Conservation (phyloP, 2,113 vertebrate species). For the Orcinus orca region DNA sequence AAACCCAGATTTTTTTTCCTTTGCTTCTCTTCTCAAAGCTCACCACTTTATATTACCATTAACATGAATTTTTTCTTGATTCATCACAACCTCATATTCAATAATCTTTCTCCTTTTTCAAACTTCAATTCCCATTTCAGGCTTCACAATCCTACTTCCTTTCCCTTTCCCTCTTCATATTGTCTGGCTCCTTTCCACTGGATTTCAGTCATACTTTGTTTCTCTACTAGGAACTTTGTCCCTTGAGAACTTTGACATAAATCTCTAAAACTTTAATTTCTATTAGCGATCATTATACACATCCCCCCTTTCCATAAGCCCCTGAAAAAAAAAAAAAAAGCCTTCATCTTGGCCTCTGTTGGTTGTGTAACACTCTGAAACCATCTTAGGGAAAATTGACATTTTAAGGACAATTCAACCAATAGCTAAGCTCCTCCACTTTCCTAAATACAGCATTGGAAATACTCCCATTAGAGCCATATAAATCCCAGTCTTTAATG, state of each 20-base stretch:
- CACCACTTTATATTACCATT: background rate
- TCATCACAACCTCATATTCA: background rate
- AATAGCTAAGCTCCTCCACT: conserved; percentile 14
- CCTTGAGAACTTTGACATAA: conserved; percentile 22
- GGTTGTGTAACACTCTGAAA: background rate
- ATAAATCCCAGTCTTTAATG: conserved; percentile 67
- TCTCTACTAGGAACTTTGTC: conserved; percentile 15
- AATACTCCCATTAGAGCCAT: conserved; percentile 10
- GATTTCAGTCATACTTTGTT: conserved; percentile 41
- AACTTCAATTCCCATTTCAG: background rate
- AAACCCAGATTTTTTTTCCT: background rate
- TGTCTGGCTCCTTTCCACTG: background rate
- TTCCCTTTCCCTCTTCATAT: background rate
- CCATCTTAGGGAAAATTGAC: conserved; percentile 13
- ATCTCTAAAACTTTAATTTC: conserved; percentile 47
- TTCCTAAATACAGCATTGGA: conserved; percentile 7
- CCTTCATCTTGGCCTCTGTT: background rate
- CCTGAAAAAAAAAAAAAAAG: background rate
- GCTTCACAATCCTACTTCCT: background rate
- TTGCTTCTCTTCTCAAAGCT: background rate
- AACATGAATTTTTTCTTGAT: background rate
- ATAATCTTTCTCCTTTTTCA: background rate
- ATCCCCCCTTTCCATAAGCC: background rate
- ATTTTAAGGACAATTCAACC: conserved; percentile 40
- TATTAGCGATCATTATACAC: conserved; percentile 22